These are phyloP conservation scores for Eurosta solidaginis DNA, from an alignment of 1,140 invertebrate genomes.

Conservation along the genomic window DNA sequence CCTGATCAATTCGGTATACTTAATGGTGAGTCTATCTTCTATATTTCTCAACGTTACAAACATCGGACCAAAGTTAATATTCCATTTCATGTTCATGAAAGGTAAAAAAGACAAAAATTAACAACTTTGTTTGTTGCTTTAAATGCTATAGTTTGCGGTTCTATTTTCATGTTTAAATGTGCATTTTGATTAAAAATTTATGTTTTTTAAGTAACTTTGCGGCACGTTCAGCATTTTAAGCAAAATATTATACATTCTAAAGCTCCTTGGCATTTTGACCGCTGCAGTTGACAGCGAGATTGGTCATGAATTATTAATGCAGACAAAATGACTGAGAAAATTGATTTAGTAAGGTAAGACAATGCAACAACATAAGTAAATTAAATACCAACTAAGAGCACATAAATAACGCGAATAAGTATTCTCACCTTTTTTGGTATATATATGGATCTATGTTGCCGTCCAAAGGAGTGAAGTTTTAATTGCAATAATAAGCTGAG, in stretches of 20 bases:
- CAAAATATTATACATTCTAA: neutral
- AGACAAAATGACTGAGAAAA: neutral
- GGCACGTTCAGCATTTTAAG: neutral
- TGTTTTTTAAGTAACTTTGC: slow-evolving; percentile 17
- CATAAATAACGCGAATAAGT: neutral
- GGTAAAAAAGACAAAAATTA: too few species aligned
- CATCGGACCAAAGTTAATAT: too few species aligned
- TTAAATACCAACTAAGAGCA: neutral
- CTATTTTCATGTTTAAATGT: neutral
- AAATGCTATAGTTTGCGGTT: too few species aligned
- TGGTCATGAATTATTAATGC: slow-evolving; percentile 13
- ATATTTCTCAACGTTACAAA: too few species aligned
- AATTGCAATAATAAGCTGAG: neutral
- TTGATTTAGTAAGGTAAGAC: neutral
- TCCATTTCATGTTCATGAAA: too few species aligned
- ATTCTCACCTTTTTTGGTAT: neutral
- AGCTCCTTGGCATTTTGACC: neutral
- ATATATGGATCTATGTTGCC: neutral
- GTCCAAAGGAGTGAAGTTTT: neutral
- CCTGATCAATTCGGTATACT: too few species aligned
- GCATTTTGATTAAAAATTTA: slow-evolving; percentile 10
- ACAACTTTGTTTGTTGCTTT: too few species aligned
- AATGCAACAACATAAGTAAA: neutral
- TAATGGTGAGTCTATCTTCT: too few species aligned
- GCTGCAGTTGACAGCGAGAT: neutral